These are phyloP conservation scores for Acrobeloides nanus DNA, from an alignment of 2,888 invertebrate genomes.

Conservation along the genomic window DNA sequence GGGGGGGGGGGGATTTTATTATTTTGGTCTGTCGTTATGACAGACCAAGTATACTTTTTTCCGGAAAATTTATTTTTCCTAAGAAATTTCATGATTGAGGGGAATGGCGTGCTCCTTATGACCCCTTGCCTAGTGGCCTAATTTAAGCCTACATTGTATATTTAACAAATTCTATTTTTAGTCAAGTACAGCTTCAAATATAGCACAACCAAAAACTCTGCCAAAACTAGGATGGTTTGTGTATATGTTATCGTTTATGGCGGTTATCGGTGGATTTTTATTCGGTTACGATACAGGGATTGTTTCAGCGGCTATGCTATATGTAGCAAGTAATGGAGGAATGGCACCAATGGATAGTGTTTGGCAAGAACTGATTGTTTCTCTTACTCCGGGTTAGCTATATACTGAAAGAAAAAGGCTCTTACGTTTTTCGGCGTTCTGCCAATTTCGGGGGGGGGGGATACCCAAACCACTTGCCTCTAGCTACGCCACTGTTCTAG, in stretches of 20 bases:
- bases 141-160: no score
- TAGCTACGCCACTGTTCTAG: no score
- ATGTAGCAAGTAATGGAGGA: conserved; percentile 30
- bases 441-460: not conserved
- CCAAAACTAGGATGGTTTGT: conserved; percentile 25
- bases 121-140: no score
- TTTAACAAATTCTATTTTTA: no score
- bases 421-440: not conserved
- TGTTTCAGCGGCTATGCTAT: conserved; percentile 33
- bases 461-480: not conserved
- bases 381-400: conserved; percentile 33
- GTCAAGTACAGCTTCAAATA: no score
- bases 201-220: conserved; percentile 2
- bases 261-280: conserved; percentile 39
- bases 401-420: not conserved
- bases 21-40: no score
- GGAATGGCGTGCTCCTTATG: no score
- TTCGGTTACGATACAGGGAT: conserved; percentile 60
- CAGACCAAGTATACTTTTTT: no score
- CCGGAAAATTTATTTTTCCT: no score
- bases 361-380: conserved; percentile 47
- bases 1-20: no score
- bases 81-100: no score
- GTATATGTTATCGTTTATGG: conserved; percentile 29
- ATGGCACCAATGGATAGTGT: conserved; percentile 33